Evolutionary conservation across 2,797 vertebrate species (phyloP).

Genomic region (Hydrolagus colliei): DNA sequence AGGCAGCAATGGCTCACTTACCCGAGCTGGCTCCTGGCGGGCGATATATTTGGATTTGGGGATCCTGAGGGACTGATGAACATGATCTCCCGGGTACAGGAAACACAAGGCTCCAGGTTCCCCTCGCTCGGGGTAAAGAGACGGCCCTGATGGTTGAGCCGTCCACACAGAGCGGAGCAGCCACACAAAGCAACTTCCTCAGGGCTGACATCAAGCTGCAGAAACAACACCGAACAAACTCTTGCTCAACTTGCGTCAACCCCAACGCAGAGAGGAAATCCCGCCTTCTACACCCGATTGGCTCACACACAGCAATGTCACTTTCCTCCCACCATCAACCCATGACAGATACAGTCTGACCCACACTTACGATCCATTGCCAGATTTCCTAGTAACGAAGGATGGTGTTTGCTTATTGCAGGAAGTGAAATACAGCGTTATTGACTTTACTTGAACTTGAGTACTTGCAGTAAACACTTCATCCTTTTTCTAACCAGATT

Average conservation of each 20-base stretch:
- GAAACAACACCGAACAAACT: not conserved
- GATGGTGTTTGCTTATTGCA: no score
- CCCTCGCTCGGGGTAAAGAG: not conserved
- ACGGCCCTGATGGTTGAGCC: no score
- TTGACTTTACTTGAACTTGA: no score
- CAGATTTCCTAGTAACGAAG: no score
- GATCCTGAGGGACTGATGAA: not conserved
- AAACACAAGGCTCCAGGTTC: no score
- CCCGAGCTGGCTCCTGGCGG: not conserved
- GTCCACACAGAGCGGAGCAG: not conserved
- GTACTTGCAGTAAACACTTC: no score
- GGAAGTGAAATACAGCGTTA: no score
- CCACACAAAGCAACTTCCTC: not conserved
- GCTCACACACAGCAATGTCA: not conserved
- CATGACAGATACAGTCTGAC: no score
- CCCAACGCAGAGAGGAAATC: not conserved
- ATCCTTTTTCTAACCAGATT: no score
- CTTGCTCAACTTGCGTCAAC: no score
- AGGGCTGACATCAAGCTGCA: not conserved
- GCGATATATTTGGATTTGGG: not conserved
- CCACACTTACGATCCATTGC: no score
- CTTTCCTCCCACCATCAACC: not conserved
- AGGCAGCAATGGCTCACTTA: not conserved
- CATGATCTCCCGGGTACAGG: not conserved
- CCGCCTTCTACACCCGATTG: not conserved